These are phyloP conservation scores for Tinamus major DNA, from an alignment of 2,797 vertebrate genomes.

Conservation along the genomic window DNA sequence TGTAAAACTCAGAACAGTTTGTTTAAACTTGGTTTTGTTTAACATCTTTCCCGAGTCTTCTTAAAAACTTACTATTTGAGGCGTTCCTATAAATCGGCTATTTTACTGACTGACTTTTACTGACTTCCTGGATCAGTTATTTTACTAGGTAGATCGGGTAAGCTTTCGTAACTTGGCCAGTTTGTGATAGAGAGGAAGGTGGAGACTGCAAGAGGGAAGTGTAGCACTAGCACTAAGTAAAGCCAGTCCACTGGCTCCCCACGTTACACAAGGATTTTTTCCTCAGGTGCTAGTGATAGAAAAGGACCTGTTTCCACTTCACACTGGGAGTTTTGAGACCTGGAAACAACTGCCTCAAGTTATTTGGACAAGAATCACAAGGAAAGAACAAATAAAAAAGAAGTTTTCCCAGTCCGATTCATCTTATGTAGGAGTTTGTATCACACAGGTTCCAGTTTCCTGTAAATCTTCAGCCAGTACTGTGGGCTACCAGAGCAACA, in stretches of 20 bases:
- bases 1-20: neutral
- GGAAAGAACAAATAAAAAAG: neutral
- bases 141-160: fast-evolving
- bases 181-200: neutral
- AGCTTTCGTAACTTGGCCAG: fast-evolving
- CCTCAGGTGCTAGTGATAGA: fast-evolving
- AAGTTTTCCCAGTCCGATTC: neutral
- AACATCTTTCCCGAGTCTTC: neutral
- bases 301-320: neutral
- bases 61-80: neutral
- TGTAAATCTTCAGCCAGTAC: neutral
- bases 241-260: fast-evolving
- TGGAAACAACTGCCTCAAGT: neutral
- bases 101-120: too few relatives aligned
- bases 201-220: fast-evolving
- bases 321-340: fast-evolving
- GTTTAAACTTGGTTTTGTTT: neutral
- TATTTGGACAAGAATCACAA: neutral
- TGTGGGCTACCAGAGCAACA: too few relatives aligned
- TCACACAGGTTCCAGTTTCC: neutral
- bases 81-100: neutral
- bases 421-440: neutral
- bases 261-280: neutral
- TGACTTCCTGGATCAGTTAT: neutral
- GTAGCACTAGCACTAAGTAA: fast-evolving